phyloP scores from a whole-genome alignment of 2,113 vertebrate species.

The Ictidomys tridecemlineatus region DNA sequence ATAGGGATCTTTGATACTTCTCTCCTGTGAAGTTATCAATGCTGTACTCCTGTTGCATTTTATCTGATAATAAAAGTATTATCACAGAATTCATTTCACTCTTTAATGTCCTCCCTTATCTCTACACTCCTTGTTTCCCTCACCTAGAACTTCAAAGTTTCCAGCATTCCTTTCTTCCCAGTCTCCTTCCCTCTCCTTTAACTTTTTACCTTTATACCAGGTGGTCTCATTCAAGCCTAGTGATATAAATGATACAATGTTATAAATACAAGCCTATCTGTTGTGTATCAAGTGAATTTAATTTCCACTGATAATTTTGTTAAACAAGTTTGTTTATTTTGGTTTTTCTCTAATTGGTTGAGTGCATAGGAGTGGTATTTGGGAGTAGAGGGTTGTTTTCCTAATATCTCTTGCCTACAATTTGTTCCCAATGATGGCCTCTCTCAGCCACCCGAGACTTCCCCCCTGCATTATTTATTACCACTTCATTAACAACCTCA shows the following conservation, averaged over 20 bases:
- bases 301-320: slow-evolving; percentile 16
- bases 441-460: neutral
- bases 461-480: neutral
- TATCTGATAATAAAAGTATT: neutral
- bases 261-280: neutral
- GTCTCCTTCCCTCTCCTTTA: neutral
- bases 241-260: neutral
- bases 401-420: neutral
- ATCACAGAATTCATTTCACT: neutral
- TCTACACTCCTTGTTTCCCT: neutral
- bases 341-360: neutral
- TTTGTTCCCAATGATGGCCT: neutral
- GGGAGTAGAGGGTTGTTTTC: neutral
- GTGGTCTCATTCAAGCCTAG: neutral
- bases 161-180: neutral
- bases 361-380: slow-evolving; percentile 23
- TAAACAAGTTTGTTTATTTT: slow-evolving; percentile 37
- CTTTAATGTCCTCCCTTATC: neutral
- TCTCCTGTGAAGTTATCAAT: neutral
- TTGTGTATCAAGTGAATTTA: neutral
- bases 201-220: neutral
- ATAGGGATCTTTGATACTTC: neutral
- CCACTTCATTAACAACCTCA: neutral
- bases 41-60: neutral
- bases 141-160: neutral